Conservation (phyloP, 2,797 vertebrate species). For the Orestias chungarensis region DNA sequence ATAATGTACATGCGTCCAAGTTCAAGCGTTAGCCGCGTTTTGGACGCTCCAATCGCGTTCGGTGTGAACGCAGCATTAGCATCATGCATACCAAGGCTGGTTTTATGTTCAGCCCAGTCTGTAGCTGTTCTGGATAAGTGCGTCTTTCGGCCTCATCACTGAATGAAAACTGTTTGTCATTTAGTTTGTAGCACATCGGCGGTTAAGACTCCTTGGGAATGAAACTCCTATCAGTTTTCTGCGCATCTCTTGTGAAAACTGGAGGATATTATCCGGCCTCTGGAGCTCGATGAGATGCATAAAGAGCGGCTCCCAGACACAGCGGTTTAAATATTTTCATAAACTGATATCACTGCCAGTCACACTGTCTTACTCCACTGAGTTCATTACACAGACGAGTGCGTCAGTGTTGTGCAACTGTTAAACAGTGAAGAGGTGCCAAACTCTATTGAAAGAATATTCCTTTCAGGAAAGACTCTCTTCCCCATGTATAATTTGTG, state of each 20-base stretch:
- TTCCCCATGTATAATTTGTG: not conserved
- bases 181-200: too few species aligned
- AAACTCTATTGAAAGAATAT: constrained; percentile 17
- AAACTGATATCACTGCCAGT: not conserved
- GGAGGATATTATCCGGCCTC: not conserved
- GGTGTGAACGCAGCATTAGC: too few species aligned
- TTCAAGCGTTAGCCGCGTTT: too few species aligned
- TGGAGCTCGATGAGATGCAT: not conserved
- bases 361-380: constrained; percentile 1
- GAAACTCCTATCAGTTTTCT: not conserved
- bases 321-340: not conserved
- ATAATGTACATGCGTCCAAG: too few species aligned
- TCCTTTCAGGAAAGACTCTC: constrained; percentile 24
- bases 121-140: too few species aligned
- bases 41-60: too few species aligned
- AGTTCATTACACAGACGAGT: constrained; percentile 40
- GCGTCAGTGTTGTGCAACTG: constrained; percentile 29
- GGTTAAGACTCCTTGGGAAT: too few species aligned
- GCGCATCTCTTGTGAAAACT: not conserved
- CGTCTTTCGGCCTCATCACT: too few species aligned
- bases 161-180: too few species aligned
- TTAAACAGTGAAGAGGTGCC: constrained; percentile 22
- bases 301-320: not conserved
- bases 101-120: too few species aligned
- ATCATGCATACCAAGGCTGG: too few species aligned